Evolutionary conservation across 2,113 vertebrate genomes (phyloP).

Genomic region (Dissostichus mawsoni): DNA sequence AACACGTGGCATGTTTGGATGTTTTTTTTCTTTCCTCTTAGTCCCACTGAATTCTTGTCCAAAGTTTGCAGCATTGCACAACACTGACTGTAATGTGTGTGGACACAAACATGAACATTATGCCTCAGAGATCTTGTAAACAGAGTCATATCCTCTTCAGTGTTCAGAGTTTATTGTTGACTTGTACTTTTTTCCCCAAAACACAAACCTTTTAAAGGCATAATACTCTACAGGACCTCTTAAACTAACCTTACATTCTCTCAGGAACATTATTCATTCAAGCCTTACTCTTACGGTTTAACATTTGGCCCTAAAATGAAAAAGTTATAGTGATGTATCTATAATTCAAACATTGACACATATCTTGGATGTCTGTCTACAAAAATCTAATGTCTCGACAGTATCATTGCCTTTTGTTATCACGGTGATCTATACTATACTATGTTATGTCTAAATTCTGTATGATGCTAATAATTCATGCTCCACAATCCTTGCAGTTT

Average conservation of each 20-base stretch:
- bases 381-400: neutral
- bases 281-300: neutral
- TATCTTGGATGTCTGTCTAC: neutral
- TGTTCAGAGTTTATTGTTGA: conserved; percentile 25
- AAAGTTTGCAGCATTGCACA: conserved; percentile 50
- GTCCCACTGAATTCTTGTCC: conserved; percentile 42
- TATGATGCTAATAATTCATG: conserved; percentile 50
- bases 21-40: conserved; percentile 34
- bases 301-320: conserved; percentile 1
- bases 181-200: neutral
- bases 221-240: neutral
- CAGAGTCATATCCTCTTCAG: conserved; percentile 26
- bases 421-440: neutral
- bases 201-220: neutral
- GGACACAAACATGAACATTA: conserved; percentile 41
- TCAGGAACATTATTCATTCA: neutral
- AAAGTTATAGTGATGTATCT: neutral
- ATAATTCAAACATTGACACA: neutral
- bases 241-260: neutral
- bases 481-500: conserved; percentile 66
- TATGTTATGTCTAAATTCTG: conserved; percentile 11
- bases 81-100: conserved; percentile 41
- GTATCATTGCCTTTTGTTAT: conserved; percentile 1
- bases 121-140: conserved; percentile 48
- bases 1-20: conserved; percentile 54